These are phyloP conservation scores for Chinchilla lanigera DNA, from an alignment of 2,113 vertebrate species.

Conservation along the genomic window DNA sequence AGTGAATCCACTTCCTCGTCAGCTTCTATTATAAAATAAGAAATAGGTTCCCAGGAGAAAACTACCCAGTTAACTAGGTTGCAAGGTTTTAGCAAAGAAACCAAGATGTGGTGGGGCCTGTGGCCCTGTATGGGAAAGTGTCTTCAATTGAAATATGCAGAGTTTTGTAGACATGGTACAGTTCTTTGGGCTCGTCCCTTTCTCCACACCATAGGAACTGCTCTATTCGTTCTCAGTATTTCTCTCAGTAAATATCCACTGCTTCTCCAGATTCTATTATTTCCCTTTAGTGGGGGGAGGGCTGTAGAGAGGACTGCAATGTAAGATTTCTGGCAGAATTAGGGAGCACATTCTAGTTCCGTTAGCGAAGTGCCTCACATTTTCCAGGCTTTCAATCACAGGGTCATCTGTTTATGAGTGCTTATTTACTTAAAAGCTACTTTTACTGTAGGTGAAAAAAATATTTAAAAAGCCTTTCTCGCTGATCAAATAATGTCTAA, in stretches of 20 bases:
- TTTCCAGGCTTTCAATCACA: conserved; percentile 7
- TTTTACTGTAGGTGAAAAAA: not conserved
- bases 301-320: not conserved
- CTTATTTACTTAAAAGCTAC: conserved; percentile 33
- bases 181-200: not conserved
- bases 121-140: not conserved
- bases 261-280: not conserved
- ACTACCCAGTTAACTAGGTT: not conserved
- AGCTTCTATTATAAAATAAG: conserved; percentile 32
- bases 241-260: conserved; percentile 22
- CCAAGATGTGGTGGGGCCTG: not conserved
- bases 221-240: not conserved
- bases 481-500: conserved; percentile 59
- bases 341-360: not conserved
- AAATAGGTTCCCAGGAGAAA: not conserved
- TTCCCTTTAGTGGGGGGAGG: not conserved
- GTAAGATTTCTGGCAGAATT: conserved; percentile 1
- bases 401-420: not conserved
- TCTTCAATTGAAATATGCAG: not conserved
- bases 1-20: conserved; percentile 11
- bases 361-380: not conserved
- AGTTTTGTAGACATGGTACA: not conserved
- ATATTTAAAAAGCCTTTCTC: not conserved
- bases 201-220: not conserved
- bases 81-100: conserved; percentile 17